These are phyloP conservation scores for Listronotus bonariensis DNA, from an alignment of 1,140 invertebrate genomes.

Conservation along the genomic window DNA sequence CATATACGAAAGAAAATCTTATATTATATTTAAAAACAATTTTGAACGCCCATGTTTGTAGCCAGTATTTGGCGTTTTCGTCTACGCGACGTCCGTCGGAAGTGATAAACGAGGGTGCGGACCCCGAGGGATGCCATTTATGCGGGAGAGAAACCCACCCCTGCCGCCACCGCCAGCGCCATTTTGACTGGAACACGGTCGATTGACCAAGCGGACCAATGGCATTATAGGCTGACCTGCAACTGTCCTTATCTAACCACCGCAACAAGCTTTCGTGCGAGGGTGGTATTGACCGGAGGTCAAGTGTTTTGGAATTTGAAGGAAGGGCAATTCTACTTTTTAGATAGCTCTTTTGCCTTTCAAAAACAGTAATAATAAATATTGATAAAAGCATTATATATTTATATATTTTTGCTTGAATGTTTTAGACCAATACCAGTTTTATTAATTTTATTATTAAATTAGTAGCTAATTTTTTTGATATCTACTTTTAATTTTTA, in stretches of 20 bases:
- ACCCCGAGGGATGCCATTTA: slow-evolving; percentile 32
- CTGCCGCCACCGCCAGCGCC: slow-evolving; percentile 28
- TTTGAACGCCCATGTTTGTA: slow-evolving; percentile 17
- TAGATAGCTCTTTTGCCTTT: no score
- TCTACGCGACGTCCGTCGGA: slow-evolving; percentile 34
- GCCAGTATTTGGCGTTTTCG: slow-evolving; percentile 23
- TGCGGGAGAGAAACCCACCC: slow-evolving; percentile 28
- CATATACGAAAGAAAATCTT: no score
- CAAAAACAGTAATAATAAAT: no score
- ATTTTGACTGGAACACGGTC: slow-evolving; percentile 39
- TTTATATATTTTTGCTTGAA: no score
- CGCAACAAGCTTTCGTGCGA: background rate
- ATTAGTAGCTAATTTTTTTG: no score
- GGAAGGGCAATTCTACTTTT: background rate
- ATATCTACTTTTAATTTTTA: no score
- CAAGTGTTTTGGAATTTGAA: slow-evolving; percentile 1
- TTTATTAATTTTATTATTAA: no score
- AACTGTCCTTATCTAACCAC: slow-evolving; percentile 22
- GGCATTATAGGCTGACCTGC: slow-evolving; percentile 36
- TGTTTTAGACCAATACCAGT: no score
- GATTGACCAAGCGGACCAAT: slow-evolving; percentile 40
- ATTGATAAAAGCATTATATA: no score
- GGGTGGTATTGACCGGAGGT: slow-evolving; percentile 35
- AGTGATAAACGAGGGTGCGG: slow-evolving; percentile 39
- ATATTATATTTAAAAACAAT: no score